Conservation (phyloP, 2,888 invertebrate species). For the Ormyrus pomaceus region DNA sequence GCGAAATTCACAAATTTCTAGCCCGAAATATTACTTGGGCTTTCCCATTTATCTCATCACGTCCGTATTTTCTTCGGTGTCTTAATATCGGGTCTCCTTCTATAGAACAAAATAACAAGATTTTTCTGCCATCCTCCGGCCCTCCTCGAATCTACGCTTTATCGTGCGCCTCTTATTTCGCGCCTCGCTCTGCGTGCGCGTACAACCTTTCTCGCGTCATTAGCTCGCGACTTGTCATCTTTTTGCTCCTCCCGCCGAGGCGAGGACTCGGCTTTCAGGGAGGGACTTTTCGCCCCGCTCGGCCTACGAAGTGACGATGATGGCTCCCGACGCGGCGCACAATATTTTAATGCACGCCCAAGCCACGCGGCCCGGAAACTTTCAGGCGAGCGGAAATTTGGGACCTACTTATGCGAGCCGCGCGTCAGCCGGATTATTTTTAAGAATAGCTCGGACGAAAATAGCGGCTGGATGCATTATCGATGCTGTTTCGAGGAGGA, state of each 20-base stretch:
- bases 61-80: neutral
- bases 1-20: neutral
- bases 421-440: too few relatives aligned
- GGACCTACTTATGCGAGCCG: too few relatives aligned
- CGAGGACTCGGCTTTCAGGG: too few relatives aligned
- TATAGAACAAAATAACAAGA: constrained; percentile 26
- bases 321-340: neutral
- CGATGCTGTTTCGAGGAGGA: constrained; percentile 5
- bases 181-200: neutral
- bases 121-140: neutral
- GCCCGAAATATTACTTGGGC: neutral
- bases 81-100: neutral
- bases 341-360: neutral
- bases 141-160: neutral
- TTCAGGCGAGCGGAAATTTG: too few relatives aligned
- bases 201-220: too few relatives aligned
- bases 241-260: too few relatives aligned
- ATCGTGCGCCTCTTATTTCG: neutral
- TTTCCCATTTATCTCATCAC: neutral
- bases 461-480: neutral
- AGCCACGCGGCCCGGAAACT: too few relatives aligned
- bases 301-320: too few relatives aligned
- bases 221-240: too few relatives aligned
- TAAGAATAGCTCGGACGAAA: too few relatives aligned
- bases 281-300: too few relatives aligned